Evolutionary conservation across 2,888 invertebrate species (phyloP), one percentile per base, ranked within the genome.

Genomic region (Brenthis ino): DNA sequence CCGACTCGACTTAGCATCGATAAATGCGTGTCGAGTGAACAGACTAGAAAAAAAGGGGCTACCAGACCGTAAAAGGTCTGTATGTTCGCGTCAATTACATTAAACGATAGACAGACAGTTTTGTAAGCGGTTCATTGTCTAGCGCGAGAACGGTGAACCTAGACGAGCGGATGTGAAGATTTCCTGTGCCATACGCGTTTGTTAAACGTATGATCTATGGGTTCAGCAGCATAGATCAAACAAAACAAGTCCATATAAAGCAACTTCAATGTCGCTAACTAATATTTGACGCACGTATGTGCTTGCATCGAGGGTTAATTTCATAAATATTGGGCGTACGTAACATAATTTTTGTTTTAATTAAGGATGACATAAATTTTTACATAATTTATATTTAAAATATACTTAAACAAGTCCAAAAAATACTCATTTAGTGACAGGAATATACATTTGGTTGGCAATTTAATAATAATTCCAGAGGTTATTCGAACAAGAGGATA

Each of bases 81-180:
- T 75, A 76, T 74, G 74, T 81, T 84, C 83, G 84, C 84, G 85
- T 84, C 82, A 79, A 86, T 87, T 85, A 85, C 80, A 79, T 82
- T 79, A 79, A 75, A 75, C 75, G 72, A 74, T 74, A 74, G 77
- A 85, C 86, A 69, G 76, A 84, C 84, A 81, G 81, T 81, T 80
- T 85, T 85, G 84, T 85, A 85, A 86, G 82, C 81, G 80, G 84
- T 83, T 85, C 85, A 89, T 87, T 84, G 90, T 90, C 88, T 88
- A 67, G 70, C 13, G 81, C 86, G 86, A 87, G 84, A 89, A 90
- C 83, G 64, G 57, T 70, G 74, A 89, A 89, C 87, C 89, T 90
- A 91, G 88, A 86, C 87, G 84, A 80, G 70, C 91, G 92, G 92
- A 91, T 88, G 91, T 86, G 78, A 77, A 88, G 91, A 88, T 91